Evolutionary conservation across 2,113 vertebrate species (phyloP).

Genomic region (Anguilla japonica): DNA sequence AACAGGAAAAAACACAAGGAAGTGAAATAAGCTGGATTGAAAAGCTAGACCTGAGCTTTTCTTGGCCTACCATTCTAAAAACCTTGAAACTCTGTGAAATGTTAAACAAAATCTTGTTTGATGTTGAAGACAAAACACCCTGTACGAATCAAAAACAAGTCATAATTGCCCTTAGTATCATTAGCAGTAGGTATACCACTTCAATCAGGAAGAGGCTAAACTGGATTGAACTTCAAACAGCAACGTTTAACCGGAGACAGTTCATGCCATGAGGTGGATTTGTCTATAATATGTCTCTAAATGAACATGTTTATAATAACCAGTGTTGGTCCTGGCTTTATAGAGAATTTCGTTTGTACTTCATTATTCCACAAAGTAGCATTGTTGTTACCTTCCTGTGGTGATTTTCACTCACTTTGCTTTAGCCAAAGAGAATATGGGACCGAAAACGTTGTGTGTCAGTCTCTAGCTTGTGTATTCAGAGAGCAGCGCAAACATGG

Average conservation of each 20-base stretch:
- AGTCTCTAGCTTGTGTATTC: background rate
- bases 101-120: background rate
- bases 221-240: background rate
- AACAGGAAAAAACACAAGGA: background rate
- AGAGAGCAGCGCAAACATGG: background rate
- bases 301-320: background rate
- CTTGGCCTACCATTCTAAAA: background rate
- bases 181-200: background rate
- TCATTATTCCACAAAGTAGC: background rate
- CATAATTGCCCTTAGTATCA: background rate
- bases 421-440: background rate
- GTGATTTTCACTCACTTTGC: background rate
- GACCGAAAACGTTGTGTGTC: no score
- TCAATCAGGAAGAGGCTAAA: background rate
- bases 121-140: background rate
- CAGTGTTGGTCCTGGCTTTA: background rate
- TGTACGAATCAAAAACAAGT: background rate
- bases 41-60: background rate
- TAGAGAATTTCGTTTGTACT: background rate
- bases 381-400: background rate
- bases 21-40: background rate
- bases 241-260: no score
- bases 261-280: no score
- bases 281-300: no score
- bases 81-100: background rate